Base-by-base conservation (phyloP, 2,888 invertebrate genomes). In the Danaus chrysippus region DNA sequence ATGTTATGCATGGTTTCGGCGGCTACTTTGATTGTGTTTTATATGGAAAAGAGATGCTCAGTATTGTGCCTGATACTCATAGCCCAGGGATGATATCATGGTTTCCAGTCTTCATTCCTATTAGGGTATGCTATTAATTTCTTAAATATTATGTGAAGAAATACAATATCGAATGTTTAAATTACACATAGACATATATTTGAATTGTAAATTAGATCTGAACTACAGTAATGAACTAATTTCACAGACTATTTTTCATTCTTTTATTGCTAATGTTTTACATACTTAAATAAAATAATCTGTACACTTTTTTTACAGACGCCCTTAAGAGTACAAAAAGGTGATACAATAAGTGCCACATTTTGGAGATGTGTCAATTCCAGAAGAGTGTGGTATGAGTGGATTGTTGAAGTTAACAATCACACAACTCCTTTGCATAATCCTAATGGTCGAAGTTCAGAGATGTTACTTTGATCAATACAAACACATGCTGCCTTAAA, bases 61-160 rank as follows among this genome's bases (percentile, higher is more conserved):
- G 99, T 82, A 99, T 97, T 75, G 94, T 96, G 73, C 99, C 99
- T 1, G 92, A 93, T 54, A 96, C 96, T 0, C 96, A 97, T 81
- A 97, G 98, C 17, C 92, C 93, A 0, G 97, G 96, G 71, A 97
- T 99, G 97, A 96, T 98, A 76, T 98, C 98, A 67, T 99, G 99
- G 99, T 99, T 99, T 83, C 98, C 99, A 8, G 96, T 98, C 69
- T 96, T 96, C 74, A 98, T 99, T 79, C 99, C 99, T 10, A 93
- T 98, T 54, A 92, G 93, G 87, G 96, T 96, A 87, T 86, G 84
- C 9, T 46, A 49, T 49, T 2, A 8, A 46, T 46, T 13, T 10
- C 12, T 9, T 46, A 46, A 46, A 13, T 34, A 34, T 34, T 34
- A 34, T 34, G 8, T 34, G 23, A 34, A 34, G 8, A 13, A 46